These are phyloP conservation scores for Alectoris magna DNA, from an alignment of 2,797 vertebrate species.

Conservation along the genomic window DNA sequence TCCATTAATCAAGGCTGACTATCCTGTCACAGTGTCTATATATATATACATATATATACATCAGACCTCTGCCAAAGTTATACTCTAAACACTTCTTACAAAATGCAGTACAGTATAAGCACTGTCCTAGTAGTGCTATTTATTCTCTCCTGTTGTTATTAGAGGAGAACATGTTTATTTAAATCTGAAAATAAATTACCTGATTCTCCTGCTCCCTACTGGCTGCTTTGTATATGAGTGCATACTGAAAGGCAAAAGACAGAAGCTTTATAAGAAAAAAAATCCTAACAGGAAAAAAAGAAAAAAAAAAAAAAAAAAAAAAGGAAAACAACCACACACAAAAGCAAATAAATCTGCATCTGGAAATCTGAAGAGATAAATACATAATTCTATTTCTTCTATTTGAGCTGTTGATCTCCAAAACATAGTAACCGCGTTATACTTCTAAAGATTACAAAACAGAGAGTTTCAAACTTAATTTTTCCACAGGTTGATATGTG, in stretches of 20 bases:
- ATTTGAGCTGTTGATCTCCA: not conserved
- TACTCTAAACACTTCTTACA: slow-evolving; percentile 44
- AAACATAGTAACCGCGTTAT: not conserved
- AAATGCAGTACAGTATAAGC: slow-evolving; percentile 21
- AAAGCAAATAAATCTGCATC: not conserved
- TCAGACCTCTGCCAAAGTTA: slow-evolving; percentile 26
- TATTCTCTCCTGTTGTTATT: slow-evolving; percentile 50
- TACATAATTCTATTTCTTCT: not conserved
- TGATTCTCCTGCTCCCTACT: not conserved
- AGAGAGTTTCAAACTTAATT: not conserved
- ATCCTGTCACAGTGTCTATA: not conserved
- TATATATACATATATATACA: not conserved
- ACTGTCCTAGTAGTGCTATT: not conserved
- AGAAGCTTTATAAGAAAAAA: not conserved
- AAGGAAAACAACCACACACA: not conserved
- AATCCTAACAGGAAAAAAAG: not conserved
- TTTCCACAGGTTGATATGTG: not conserved
- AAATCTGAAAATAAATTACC: slow-evolving; percentile 43
- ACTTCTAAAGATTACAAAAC: not conserved
- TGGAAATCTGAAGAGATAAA: not conserved
- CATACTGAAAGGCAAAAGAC: not conserved
- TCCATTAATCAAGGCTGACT: slow-evolving; percentile 44
- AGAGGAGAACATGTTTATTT: slow-evolving; percentile 28
- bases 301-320: not conserved
- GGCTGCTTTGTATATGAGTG: not conserved